Evolutionary conservation across 2,888 invertebrate species (phyloP), one percentile per base, ranked within the genome.

Genomic region (Amaurobius ferox): DNA sequence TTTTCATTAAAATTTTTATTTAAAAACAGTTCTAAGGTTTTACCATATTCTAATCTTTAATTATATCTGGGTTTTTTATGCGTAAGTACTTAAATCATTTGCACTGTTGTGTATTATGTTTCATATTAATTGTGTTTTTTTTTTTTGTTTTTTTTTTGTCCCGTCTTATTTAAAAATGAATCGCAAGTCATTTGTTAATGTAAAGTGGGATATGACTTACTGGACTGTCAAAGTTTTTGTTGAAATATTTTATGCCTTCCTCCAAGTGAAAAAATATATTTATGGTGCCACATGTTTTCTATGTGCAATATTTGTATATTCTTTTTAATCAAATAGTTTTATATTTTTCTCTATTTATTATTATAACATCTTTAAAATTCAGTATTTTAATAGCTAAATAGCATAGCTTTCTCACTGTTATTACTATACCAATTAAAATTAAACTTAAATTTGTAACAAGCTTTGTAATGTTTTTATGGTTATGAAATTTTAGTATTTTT

Each of bases 131-230:
- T 5, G 9, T 62, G 23, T 55, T 40, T 40, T 61, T 19, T 62
- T 62, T 9, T 28, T 7, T 28, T 62, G 11, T 62, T 23, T 9
- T 62, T 7, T 28, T 62, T 23, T 26, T 26, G 9, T 9, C 7
- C 19, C 40, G 23, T 23, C 2, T 40, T 68, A 11, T 30, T 39
- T 39, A 26, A 19, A 13, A 11, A 40, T 32, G 13, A 19, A 26
- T 19, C 30, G 0, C 16, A 44, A 9, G 6, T 44, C 44, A 13
- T 66, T 30, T 9, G 32, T 32, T n/a, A 19, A 11, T 16, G n/a
- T 13, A 2, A 62, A 62, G 29, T 70, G 61, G 55, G 72, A 72
- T 72, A 72, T 72, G 72, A 72, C 55, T 48, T 32, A 61, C 72
- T 72, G 72, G 72, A 72, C 55, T 48, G 44, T 16, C 2, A 13